Evolutionary conservation across 2,888 invertebrate species (phyloP).

Genomic region (Ariolimax columbianus): DNA sequence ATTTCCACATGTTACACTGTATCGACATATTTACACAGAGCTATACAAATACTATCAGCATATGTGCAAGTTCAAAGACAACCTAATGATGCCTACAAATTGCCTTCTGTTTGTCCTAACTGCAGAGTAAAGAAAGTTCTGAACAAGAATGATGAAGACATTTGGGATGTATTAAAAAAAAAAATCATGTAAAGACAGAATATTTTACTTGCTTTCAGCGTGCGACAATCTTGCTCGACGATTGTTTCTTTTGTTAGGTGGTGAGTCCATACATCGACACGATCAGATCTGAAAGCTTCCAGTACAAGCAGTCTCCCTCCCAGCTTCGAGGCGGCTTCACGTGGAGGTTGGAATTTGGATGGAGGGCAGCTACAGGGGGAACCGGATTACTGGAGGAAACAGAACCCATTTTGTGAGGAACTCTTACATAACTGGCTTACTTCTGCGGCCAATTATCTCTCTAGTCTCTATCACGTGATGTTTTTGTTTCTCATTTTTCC

Average conservation of each 20-base stretch:
- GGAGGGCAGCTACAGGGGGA: constrained; percentile 81
- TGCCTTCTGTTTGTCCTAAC: background rate
- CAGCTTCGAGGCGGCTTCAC: constrained; percentile 81
- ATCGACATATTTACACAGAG: background rate
- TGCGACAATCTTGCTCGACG: background rate
- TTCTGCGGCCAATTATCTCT: background rate
- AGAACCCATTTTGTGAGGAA: constrained; percentile 47
- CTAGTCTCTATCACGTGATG: background rate
- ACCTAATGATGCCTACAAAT: background rate
- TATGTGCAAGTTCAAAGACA: background rate
- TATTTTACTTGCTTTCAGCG: background rate
- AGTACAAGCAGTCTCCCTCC: constrained; percentile 56
- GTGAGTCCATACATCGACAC: constrained; percentile 62
- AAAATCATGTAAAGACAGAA: background rate
- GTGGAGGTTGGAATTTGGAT: constrained; percentile 90
- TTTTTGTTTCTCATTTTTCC: background rate
- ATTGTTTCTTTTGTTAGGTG: constrained; percentile 45
- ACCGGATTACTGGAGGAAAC: background rate
- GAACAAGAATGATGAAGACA: background rate
- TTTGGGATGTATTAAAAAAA: no score
- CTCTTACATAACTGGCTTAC: background rate
- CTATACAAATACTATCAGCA: background rate
- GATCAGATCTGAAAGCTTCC: constrained; percentile 59
- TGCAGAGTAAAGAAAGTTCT: background rate
- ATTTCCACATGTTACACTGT: background rate